Evolutionary conservation across 2,888 invertebrate genomes (phyloP).

Genomic region (Cephus sareptanus): DNA sequence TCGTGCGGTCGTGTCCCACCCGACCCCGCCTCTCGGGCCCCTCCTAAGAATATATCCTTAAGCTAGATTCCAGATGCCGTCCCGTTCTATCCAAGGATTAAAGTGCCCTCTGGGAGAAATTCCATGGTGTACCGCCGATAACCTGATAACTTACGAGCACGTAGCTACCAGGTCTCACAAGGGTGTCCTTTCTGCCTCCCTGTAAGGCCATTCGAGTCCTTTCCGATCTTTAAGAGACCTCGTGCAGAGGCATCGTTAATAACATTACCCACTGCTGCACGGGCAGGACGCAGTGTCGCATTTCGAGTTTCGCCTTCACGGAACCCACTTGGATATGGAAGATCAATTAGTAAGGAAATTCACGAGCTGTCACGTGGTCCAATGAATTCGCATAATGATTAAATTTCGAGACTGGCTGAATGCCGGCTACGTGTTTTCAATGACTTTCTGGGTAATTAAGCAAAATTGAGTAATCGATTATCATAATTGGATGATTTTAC

Average conservation of each 20-base stretch:
- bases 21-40: not conserved
- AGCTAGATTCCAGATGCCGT: not conserved
- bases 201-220: not conserved
- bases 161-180: not conserved
- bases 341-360: not conserved
- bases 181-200: not conserved
- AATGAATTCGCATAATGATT: not conserved
- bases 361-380: not conserved
- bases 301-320: not conserved
- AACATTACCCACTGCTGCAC: not conserved
- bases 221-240: not conserved
- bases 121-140: conserved; percentile 8
- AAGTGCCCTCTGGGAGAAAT: conserved; percentile 23
- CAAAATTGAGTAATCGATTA: not conserved
- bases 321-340: not conserved
- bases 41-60: not conserved
- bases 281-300: not conserved
- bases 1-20: not conserved
- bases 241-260: not conserved
- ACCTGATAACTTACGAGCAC: not conserved
- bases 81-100: conserved; percentile 18
- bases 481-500: not conserved
- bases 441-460: not conserved
- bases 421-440: not conserved
- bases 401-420: not conserved